Percentiles rank a stretch among this genome's conserved stretches.
These are phyloP conservation scores for Hipposideros armiger DNA, from an alignment of 2,113 vertebrate species.

Conservation along the genomic window DNA sequence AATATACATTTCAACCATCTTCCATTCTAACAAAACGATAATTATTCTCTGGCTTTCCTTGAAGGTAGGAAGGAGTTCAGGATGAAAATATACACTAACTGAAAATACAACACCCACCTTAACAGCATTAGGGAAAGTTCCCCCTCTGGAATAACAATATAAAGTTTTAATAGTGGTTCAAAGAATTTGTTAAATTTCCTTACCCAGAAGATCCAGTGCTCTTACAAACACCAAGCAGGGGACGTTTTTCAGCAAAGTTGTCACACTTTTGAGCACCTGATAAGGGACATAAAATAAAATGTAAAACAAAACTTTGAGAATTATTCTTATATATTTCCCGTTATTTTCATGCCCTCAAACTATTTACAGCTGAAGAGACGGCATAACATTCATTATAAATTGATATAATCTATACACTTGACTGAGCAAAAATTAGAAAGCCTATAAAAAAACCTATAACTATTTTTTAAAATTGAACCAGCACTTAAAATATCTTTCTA, in stretches of 20 bases:
- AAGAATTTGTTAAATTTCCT: slow-evolving; percentile 82
- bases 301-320: slow-evolving; percentile 62
- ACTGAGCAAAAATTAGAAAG: not conserved
- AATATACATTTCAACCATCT: not conserved
- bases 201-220: slow-evolving; percentile 97
- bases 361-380: not conserved
- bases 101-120: not conserved
- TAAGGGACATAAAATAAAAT: slow-evolving; percentile 75
- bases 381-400: not conserved
- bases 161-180: not conserved
- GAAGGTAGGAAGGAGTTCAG: not conserved
- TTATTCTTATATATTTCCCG: not conserved
- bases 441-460: not conserved
- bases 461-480: not conserved
- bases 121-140: not conserved
- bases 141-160: not conserved
- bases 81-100: not conserved
- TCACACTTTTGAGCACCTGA: slow-evolving; percentile 94
- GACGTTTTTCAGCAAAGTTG: slow-evolving; percentile 96
- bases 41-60: not conserved
- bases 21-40: not conserved
- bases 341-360: slow-evolving; percentile 48
- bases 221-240: slow-evolving; percentile 97
- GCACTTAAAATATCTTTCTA: not conserved
- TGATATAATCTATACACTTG: not conserved